These are phyloP conservation scores for Crenichthys baileyi DNA, from an alignment of 2,797 vertebrate genomes.

Conservation along the genomic window DNA sequence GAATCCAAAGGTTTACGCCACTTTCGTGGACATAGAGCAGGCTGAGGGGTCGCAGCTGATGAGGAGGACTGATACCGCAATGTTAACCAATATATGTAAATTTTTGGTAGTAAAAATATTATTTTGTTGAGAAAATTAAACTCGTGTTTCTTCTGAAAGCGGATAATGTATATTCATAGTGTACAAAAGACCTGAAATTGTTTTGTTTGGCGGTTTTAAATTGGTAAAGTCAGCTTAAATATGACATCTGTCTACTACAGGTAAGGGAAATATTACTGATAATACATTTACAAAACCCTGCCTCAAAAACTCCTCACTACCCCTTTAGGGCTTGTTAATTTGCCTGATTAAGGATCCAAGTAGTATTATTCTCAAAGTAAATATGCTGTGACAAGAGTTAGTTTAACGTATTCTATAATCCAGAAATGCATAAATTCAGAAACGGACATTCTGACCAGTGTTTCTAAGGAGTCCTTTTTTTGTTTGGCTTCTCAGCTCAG, in stretches of 20 bases:
- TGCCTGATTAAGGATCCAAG: not conserved
- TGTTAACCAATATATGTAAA: too few species aligned
- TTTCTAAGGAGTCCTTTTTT: not conserved
- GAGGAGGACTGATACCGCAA: too few species aligned
- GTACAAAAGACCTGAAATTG: too few species aligned
- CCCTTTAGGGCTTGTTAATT: not conserved
- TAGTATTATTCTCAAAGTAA: conserved; percentile 1
- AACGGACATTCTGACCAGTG: not conserved
- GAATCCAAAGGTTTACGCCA: too few species aligned
- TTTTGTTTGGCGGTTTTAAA: too few species aligned
- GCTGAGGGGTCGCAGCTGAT: too few species aligned
- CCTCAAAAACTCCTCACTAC: not conserved
- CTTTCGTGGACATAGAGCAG: too few species aligned
- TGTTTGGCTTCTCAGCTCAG: not conserved
- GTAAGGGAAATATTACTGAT: not conserved
- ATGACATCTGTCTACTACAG: not conserved
- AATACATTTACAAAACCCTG: not conserved
- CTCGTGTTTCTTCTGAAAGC: too few species aligned
- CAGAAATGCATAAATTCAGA: not conserved
- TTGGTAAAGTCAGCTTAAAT: too few species aligned
- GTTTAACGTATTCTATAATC: not conserved
- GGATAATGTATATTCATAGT: too few species aligned
- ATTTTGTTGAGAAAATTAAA: too few species aligned
- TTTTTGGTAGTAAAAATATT: too few species aligned
- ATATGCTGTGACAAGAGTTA: not conserved